Evolutionary conservation across 2,113 vertebrate genomes (phyloP).

Genomic region (Odocoileus virginianus): DNA sequence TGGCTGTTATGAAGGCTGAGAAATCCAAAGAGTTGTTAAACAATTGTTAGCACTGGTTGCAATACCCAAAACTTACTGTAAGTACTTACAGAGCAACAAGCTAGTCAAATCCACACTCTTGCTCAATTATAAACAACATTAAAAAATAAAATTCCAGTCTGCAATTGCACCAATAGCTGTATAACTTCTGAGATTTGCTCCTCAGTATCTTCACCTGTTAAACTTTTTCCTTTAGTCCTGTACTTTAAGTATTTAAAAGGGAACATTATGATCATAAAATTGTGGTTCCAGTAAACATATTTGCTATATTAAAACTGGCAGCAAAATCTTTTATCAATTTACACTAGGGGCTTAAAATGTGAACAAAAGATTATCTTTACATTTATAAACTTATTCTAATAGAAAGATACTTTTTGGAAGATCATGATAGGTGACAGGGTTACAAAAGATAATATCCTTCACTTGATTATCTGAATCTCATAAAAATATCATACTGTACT

Average conservation of each 20-base stretch:
- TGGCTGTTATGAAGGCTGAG: not conserved
- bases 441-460: not conserved
- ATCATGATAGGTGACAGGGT: not conserved
- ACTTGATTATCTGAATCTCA: not conserved
- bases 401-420: not conserved
- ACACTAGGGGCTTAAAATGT: not conserved
- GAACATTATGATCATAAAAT: not conserved
- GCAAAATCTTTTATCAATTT: not conserved
- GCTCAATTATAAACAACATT: not conserved
- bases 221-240: not conserved
- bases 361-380: not conserved
- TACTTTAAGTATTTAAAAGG: not conserved
- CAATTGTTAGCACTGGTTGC: constrained; percentile 1
- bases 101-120: not conserved
- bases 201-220: not conserved
- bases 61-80: not conserved
- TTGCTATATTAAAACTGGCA: not conserved
- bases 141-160: not conserved
- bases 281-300: not conserved
- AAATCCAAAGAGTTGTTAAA: not conserved
- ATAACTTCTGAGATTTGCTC: not conserved
- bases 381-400: not conserved
- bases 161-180: not conserved
- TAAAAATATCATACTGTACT: not conserved
- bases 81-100: not conserved